Evolutionary conservation across 2,888 invertebrate species (phyloP), one percentile per base, ranked within the genome.

Genomic region (Noctua pronuba): DNA sequence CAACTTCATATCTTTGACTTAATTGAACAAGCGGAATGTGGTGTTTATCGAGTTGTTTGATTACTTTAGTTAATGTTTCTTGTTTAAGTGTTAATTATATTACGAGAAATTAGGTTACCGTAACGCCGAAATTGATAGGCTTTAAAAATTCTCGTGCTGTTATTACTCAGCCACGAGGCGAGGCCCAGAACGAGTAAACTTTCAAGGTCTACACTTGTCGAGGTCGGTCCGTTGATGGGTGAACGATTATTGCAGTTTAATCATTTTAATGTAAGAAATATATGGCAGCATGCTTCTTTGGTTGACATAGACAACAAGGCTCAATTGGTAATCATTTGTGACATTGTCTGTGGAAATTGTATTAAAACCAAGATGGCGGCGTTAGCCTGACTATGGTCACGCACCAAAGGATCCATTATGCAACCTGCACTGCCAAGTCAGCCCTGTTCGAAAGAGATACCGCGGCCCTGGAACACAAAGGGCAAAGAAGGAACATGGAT

Each of bases 11-110:
- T 77, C 73, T 78, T 82, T 70, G 62, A 75, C 60, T 83, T 86
- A 87, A 87, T 87, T 87, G 72, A 88, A 88, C 71, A 75, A 75
- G 60, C 52, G 73, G 69, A 68, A 82, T 75, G 77, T 31, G 55
- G 46, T 88, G 74, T 82, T 77, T 76, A 52, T 73, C 28, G 66
- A 71, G 24, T 74, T 21, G 38, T 64, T 73, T 67, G 21, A 28
- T 74, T 67, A 41, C 71, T 64, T 41, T 28, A 38, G 52, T 65
- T 28, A 68, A 69, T 49, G 49, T 75, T 69, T 65, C 64, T 35
- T 41, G 18, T 11, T 31, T 7, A 31, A 64, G 68, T 75, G 76
- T 76, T 58, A 69, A 55, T 52, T 52, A 82, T 75, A 68, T 28
- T 81, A 49, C 7, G 1, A 58, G 49, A 52, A 80, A 75, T 58